Conservation (phyloP, 2,797 vertebrate genomes). For the Zenarchopterus dispar region DNA sequence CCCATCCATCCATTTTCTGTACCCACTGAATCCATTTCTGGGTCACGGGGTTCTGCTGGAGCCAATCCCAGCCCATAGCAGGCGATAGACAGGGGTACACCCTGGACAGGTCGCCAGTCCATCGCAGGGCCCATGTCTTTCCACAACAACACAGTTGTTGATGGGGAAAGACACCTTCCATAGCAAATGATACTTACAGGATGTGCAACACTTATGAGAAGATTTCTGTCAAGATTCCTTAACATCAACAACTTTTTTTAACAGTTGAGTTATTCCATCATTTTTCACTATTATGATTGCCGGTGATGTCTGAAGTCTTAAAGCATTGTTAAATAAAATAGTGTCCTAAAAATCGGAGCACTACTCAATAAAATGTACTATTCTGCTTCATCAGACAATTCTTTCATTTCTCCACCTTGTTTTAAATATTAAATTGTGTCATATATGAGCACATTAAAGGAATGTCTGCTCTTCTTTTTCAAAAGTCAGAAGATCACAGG, state of each 20-base stretch:
- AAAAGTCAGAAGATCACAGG: constrained; percentile 47
- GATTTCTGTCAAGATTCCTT: constrained; percentile 3
- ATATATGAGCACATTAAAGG: constrained; percentile 28
- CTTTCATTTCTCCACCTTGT: constrained; percentile 15
- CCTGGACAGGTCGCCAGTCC: no score
- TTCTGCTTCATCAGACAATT: no score
- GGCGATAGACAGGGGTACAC: no score
- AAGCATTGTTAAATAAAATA: constrained; percentile 35
- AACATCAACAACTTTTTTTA: constrained; percentile 15
- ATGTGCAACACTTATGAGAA: not conserved
- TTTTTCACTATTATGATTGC: constrained; percentile 23
- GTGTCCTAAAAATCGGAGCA: constrained; percentile 28
- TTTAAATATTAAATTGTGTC: constrained; percentile 36
- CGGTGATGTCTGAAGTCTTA: constrained; percentile 21
- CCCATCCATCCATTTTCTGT: no score
- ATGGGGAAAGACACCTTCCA: no score
- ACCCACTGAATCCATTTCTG: no score
- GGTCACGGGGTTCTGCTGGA: no score
- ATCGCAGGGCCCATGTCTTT: no score
- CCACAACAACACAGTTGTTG: no score
- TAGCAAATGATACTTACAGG: no score
- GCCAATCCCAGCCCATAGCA: no score
- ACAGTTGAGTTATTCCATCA: constrained; percentile 1
- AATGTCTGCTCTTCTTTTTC: constrained; percentile 32
- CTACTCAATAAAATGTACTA: constrained; percentile 12